Evolutionary conservation across 92 coral and sea anemone species (phyloP), one percentile per base, ranked within the genome.

Genomic region (Umimayanthus chanpuru): DNA sequence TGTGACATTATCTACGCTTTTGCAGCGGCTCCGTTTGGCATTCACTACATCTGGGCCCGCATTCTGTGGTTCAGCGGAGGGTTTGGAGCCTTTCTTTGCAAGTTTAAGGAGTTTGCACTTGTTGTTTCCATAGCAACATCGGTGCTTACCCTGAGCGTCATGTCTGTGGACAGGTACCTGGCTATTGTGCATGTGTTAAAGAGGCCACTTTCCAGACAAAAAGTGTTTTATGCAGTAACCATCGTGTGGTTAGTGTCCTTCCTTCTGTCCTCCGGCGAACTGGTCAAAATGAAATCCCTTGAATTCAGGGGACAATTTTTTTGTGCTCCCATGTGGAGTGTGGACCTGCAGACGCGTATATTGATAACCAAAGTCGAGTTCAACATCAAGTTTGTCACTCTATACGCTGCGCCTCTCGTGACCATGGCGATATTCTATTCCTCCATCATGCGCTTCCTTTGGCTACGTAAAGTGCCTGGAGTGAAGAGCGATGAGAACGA

Each of bases 401-500:
- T 83, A 5, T 83, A 47, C 44, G 78, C 66, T 83, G 36, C 67
- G 26, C 87, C 87, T 28, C 87, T 83, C 11, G 43, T 83, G 26
- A 83, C 78, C 67, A 83, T 83, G 78, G 78, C 67, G 29, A 70
- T 70, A 15, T 83, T 83, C 47, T 83, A 83, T 47, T 83, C 32
- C 10, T 83, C 18, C 66, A 83, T 83, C 16, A 83, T 83, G 61
- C 87, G 87, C 4, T 70, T 83, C 28, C 87, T 83, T 3, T 83
- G 87, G 87, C 14, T 83, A 20, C 87, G 87, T 14, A 70, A 83
- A 70, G 87, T 83, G 4, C 79, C 87, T 25, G 87, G 87, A 68
- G 87, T 83, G n/a, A 83, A 83, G 28, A 83, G 77, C 79, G 67
- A 83, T 18, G 87, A 83, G 78, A 83, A 83, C 87, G 87, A 83